A percentile compares a stretch with the other conserved stretches of the same genome.
These are phyloP conservation scores for Gryllus bimaculatus DNA, from an alignment of 1,140 invertebrate species.

Conservation along the genomic window DNA sequence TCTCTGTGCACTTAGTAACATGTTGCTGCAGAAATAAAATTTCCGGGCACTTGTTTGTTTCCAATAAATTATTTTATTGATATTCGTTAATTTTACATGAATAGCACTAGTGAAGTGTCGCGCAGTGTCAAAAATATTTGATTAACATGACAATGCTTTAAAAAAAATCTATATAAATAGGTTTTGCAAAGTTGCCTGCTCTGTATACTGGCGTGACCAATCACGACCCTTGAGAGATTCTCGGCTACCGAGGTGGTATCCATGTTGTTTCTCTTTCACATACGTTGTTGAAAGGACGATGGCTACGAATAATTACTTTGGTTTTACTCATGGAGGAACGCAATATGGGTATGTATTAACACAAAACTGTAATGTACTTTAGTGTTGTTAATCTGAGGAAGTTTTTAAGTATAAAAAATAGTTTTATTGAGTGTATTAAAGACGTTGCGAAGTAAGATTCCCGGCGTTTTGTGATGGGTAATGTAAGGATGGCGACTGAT, in stretches of 20 bases:
- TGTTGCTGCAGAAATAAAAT: no score
- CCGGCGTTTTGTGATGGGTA: not conserved
- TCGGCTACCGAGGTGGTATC: not conserved
- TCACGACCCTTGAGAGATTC: not conserved
- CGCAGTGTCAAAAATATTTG: not conserved
- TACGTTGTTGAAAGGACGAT: constrained; percentile 36
- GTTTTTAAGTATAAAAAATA: not conserved
- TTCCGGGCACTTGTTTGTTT: no score
- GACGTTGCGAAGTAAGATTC: not conserved
- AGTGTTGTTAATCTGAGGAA: not conserved
- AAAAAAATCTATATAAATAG: not conserved
- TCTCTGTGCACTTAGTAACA: no score
- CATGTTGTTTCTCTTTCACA: constrained; percentile 19
- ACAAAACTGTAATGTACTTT: not conserved
- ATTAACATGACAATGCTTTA: not conserved
- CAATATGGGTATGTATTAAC: constrained; percentile 66
- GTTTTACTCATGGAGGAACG: constrained; percentile 81
- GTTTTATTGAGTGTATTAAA: not conserved
- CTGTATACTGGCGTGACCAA: not conserved
- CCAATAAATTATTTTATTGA: no score
- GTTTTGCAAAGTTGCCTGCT: not conserved
- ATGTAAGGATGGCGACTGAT: no score
- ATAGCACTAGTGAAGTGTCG: no score
- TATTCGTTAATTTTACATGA: no score
- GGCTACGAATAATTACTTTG: constrained; percentile 89